Percentiles rank a stretch among this genome's conserved stretches.
Evolutionary conservation across 2,888 invertebrate species (phyloP).

Genomic region (Xanthostigma xanthostigma): DNA sequence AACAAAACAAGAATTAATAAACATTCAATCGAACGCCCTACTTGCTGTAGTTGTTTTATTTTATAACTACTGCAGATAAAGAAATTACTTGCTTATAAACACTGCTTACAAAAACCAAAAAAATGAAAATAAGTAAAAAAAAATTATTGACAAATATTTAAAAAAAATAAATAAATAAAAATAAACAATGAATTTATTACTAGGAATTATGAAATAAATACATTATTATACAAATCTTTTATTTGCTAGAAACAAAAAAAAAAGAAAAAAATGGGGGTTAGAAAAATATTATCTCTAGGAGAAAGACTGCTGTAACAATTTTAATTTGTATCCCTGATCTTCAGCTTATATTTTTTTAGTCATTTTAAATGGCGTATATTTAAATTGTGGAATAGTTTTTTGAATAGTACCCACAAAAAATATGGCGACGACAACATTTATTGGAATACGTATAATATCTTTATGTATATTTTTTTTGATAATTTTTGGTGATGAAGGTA

Average conservation of each 20-base stretch:
- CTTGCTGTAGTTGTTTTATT: too few relatives aligned
- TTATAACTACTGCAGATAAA: too few relatives aligned
- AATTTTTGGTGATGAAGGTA: too few relatives aligned
- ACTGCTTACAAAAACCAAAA: constrained; percentile 25
- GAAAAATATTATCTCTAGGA: not conserved
- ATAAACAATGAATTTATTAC: constrained; percentile 31
- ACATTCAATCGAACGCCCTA: too few relatives aligned
- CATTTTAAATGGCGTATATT: too few relatives aligned
- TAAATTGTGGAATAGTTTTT: too few relatives aligned
- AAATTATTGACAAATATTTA: constrained; percentile 27
- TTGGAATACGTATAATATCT: too few relatives aligned
- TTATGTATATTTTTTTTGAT: too few relatives aligned
- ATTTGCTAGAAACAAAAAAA: not conserved
- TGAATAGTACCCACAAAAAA: too few relatives aligned
- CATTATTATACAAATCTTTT: not conserved
- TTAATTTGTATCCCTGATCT: not conserved
- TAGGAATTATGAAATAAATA: not conserved
- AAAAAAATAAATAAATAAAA: constrained; percentile 13
- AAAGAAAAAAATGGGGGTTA: not conserved
- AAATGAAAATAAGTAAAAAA: constrained; percentile 17
- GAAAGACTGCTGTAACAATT: constrained; percentile 1
- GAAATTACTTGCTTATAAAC: constrained; percentile 13
- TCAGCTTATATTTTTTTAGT: not conserved
- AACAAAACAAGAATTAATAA: too few relatives aligned
- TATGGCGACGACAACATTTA: too few relatives aligned